A percentile compares a stretch with the other conserved stretches of the same genome.
Evolutionary conservation across 2,888 invertebrate genomes (phyloP).

Genomic region (Apoderus coryli): DNA sequence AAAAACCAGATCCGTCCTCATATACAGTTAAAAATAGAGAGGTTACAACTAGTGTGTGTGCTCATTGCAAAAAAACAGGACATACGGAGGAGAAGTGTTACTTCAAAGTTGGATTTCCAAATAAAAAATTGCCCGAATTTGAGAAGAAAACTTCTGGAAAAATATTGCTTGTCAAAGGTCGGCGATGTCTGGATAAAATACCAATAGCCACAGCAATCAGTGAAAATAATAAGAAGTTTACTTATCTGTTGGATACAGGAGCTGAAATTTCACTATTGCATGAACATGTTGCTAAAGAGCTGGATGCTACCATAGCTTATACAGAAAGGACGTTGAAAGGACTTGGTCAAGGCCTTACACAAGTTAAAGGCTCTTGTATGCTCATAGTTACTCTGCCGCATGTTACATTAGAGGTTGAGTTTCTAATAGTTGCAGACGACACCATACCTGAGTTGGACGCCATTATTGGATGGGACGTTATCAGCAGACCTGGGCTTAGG

Average conservation of each 20-base stretch:
- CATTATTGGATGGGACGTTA: slow-evolving; percentile 6
- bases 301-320: neutral
- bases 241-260: slow-evolving; percentile 2
- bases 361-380: neutral
- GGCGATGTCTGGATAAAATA: slow-evolving; percentile 6
- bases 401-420: slow-evolving; percentile 1
- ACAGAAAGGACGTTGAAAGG: neutral
- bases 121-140: too few species aligned
- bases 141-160: slow-evolving; percentile 4
- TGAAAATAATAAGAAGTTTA: neutral
- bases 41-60: neutral
- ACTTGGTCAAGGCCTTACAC: too few species aligned
- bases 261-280: neutral
- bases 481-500: slow-evolving; percentile 4
- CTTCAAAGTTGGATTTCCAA: slow-evolving; percentile 13
- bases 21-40: slow-evolving; percentile 4
- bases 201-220: slow-evolving; percentile 7
- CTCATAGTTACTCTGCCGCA: neutral
- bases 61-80: slow-evolving; percentile 15
- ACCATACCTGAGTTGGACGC: too few species aligned
- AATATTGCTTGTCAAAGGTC: slow-evolving; percentile 5
- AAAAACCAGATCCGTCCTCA: slow-evolving; percentile 4
- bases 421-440: neutral
- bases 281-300: neutral
- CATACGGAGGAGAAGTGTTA: slow-evolving; percentile 14